Conservation (phyloP, 2,797 vertebrate species). For the Nannoperca australis region DNA sequence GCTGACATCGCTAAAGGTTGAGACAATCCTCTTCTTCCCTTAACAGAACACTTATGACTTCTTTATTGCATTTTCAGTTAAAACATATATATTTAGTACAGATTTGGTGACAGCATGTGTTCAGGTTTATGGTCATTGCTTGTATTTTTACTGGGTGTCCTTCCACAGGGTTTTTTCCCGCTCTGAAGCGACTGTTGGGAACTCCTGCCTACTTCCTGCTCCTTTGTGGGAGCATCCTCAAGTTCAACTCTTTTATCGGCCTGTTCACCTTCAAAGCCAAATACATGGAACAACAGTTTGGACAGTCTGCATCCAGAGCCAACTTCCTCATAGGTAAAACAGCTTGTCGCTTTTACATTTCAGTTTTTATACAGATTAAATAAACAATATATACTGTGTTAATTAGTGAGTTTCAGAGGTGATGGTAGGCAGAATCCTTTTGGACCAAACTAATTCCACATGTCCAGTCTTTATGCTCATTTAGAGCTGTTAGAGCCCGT, state of each 20-base stretch:
- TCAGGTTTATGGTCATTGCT: not conserved
- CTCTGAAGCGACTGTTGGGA: constrained; percentile 81
- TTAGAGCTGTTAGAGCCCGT: too few species aligned
- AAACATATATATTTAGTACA: too few species aligned
- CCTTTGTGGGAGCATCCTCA: constrained; percentile 81
- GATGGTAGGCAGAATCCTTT: too few species aligned
- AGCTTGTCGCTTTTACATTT: too few species aligned
- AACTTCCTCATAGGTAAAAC: constrained; percentile 87
- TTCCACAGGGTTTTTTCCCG: constrained; percentile 81
- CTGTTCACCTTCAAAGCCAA: constrained; percentile 87
- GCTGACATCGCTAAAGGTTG: constrained; percentile 80
- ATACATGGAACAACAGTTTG: constrained; percentile 89
- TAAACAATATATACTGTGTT: too few species aligned
- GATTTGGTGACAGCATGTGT: not conserved
- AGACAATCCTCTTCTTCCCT: not conserved
- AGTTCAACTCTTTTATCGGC: constrained; percentile 85
- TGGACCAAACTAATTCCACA: too few species aligned
- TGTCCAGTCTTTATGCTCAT: too few species aligned
- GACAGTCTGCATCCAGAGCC: constrained; percentile 84
- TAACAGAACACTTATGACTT: not conserved
- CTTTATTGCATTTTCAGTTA: not conserved
- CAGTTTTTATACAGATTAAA: too few species aligned
- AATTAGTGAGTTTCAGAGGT: too few species aligned
- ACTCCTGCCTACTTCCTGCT: constrained; percentile 84
- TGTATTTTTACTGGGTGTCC: not conserved